Percentiles rank a stretch among this genome's conserved stretches.
These are phyloP conservation scores for Arbacia lixula DNA, from an alignment of 53 echinoderm and acorn worm genomes.

Conservation along the genomic window DNA sequence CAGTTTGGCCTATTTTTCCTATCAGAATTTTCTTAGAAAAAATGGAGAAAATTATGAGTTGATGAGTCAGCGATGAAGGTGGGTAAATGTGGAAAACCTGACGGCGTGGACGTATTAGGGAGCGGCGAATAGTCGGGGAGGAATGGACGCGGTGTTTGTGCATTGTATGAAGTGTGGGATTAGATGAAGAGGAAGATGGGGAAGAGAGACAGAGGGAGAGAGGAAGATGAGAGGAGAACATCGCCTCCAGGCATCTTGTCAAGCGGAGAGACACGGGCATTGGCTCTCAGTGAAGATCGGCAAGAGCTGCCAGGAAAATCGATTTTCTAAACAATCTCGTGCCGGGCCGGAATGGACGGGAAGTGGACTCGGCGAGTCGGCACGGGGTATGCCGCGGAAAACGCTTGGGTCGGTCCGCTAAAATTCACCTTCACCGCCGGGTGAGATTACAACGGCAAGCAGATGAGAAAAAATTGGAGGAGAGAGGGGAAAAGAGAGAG, in stretches of 20 bases:
- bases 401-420: constrained; percentile 49
- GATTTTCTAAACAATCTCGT: constrained; percentile 56
- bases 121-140: not conserved
- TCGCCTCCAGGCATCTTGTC: constrained; percentile 35
- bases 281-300: constrained; percentile 50
- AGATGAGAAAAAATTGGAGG: not conserved
- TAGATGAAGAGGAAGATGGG: not conserved
- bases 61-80: constrained; percentile 44
- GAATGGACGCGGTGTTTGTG: constrained; percentile 22
- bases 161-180: constrained; percentile 28
- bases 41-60: constrained; percentile 39
- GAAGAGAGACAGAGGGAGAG: constrained; percentile 9
- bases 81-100: constrained; percentile 24
- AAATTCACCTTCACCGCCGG: constrained; percentile 44
- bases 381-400: constrained; percentile 23
- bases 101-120: constrained; percentile 17
- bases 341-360: constrained; percentile 16
- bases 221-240: constrained; percentile 7
- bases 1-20: constrained; percentile 13
- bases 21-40: constrained; percentile 15
- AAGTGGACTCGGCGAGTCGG: constrained; percentile 33
- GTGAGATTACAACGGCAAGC: constrained; percentile 33
- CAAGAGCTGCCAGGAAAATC: constrained; percentile 51
- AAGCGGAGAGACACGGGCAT: constrained; percentile 46
- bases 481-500: not conserved